Evolutionary conservation across 2,797 vertebrate species (phyloP), one percentile per base, ranked within the genome.

Genomic region (Phrynocephalus guinanensis): DNA sequence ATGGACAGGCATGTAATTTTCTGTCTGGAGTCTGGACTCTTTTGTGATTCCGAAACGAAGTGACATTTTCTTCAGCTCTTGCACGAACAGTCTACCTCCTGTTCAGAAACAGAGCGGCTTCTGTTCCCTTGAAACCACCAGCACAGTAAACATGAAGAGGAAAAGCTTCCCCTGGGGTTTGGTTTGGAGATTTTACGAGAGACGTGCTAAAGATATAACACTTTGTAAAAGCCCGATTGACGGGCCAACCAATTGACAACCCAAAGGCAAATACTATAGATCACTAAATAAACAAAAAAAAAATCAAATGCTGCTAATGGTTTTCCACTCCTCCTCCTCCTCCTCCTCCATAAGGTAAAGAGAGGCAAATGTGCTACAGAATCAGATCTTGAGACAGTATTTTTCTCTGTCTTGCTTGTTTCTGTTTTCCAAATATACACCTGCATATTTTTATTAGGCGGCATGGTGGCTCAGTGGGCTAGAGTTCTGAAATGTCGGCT

Each of bases 41-140:
- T 95, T 92, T 92, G 77, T 82, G 82, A 84, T 82, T 87, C 89
- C 92, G 82, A 81, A 89, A 88, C 20, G 77, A 78, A 88, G 66
- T 86, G 90, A 67, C 79, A 92, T 80, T 93, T 94, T 92, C 92
- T 73, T 67, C 78, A 91, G 93, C 89, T n/a, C 15, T 87, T 92
- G 56, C 91, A 71, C 44, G 89, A 96, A 97, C 95, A 97, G 95
- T 90, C 91, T 82, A 89, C 89, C 92, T 93, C 96, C 93, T 97
- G 96, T 97, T 95, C 70, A 26, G 87, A 90, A 96, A 96, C 96
- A 96, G 95, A 95, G 92, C 91, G 93, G 63, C 87, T 92, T 93
- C 93, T 97, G 96, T 97, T 96, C 82, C 26, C 87, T 92, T 87
- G 93, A 95, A 96, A 94, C 93, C 95, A 93, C 92, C 91, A 92